Base-by-base conservation (phyloP, 2,113 vertebrate genomes). In the Colinus virginianus region DNA sequence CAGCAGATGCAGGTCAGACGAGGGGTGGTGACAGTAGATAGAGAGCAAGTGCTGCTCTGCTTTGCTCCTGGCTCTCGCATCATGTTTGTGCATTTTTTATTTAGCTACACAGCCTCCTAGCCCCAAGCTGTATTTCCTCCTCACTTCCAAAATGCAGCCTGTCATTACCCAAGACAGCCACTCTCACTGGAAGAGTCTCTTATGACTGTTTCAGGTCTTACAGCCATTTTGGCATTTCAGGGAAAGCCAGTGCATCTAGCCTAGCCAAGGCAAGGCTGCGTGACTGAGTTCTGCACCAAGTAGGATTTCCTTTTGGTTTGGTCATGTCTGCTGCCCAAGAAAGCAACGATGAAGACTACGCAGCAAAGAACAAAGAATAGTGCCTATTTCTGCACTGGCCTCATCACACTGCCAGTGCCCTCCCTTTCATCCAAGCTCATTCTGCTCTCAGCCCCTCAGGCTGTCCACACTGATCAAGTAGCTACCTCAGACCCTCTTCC, bases 1-100 rank as follows among this genome's bases (percentile, higher is more conserved):
- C 16, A 42, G 79, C 42, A 84, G 77, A 71, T 79, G 14, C 21
- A 14, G 68, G 30, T 78, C 28, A 38, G 79, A 84, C 0, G 1
- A 82, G 6, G 15, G 14, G 4, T 42, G 82, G 68, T 55, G 59
- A 85, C 21, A 82, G 46, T 45, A 76, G 32, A 64, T 76, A 62
- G 32, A 81, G 34, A 51, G 15, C 0, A 0, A 51, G 14, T 21
- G 6, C 55, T 53, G 0, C 21, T 46, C 25, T 53, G 9, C 53
- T 82, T 84, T 5, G 2, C 23, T 18, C 30, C 22, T 40, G 71
- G 15, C 3, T 64, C 23, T 76, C 69, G 30, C 43, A 23, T n/a
- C 5, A 32, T 23, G 82, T 72, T 62, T 16, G 53, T 72, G 68
- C 7, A 5, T 66, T 53, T 88, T 48, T 80, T 83, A 36, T 82